phyloP scores from a whole-genome alignment of 2,113 vertebrate genomes.

The Poeciliopsis occidentalis region DNA sequence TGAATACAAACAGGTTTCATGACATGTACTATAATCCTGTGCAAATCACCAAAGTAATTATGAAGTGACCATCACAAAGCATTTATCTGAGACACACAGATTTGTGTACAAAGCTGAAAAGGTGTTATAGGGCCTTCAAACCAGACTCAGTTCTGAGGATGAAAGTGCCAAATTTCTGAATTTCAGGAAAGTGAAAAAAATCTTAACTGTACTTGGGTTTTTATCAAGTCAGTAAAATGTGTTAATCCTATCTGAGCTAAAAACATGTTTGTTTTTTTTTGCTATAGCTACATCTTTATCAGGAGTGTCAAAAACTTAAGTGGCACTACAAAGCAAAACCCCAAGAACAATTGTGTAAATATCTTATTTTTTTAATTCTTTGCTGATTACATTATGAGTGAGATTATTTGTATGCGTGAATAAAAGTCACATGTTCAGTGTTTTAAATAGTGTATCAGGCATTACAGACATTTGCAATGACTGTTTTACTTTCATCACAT shows the following conservation, averaged over 20 bases:
- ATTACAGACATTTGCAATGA: constrained; percentile 51
- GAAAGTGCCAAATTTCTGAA: too few species aligned
- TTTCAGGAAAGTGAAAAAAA: too few species aligned
- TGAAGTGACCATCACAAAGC: too few species aligned
- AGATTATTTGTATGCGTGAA: constrained; percentile 11
- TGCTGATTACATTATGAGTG: constrained; percentile 39
- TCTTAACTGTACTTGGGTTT: not conserved
- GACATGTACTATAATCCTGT: too few species aligned
- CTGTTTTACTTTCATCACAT: constrained; percentile 48
- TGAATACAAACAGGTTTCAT: too few species aligned
- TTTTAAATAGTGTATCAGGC: constrained; percentile 60
- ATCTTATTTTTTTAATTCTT: constrained; percentile 48
- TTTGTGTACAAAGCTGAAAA: not conserved
- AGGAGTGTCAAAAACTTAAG: not conserved
- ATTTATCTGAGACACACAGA: not conserved
- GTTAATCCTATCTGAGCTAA: not conserved
- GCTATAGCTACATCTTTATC: not conserved
- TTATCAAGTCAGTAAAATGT: not conserved
- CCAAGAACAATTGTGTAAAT: constrained; percentile 31
- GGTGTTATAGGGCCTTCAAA: too few species aligned
- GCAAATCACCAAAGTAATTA: too few species aligned
- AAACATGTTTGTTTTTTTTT: not conserved
- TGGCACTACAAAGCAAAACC: constrained; percentile 1
- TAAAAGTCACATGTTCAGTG: constrained; percentile 39
- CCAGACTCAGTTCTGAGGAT: too few species aligned